phyloP scores from a whole-genome alignment of 2,113 vertebrate genomes.

The Ceuthmochares aereus region DNA sequence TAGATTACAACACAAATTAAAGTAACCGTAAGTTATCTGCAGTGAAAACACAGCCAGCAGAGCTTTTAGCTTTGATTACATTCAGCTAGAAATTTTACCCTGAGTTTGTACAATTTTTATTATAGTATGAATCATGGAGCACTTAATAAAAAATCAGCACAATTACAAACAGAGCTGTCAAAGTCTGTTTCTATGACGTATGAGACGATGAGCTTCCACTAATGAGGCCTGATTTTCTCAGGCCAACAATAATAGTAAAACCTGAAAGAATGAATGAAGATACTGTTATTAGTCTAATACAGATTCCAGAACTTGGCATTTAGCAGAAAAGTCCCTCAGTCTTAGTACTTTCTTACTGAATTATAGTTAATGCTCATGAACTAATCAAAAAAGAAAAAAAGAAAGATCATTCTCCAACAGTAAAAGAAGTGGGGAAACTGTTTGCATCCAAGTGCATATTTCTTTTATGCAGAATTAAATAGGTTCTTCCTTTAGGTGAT shows the following conservation, averaged over 20 bases:
- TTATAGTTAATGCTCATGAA: not conserved
- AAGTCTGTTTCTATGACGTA: conserved; percentile 13
- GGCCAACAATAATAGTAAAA: conserved; percentile 22
- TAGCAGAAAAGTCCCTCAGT: not conserved
- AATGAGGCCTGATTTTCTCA: conserved; percentile 26
- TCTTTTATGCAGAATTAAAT: not conserved
- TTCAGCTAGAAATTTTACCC: not conserved
- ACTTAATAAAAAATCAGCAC: conserved; percentile 21
- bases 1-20: not conserved
- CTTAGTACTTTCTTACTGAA: not conserved
- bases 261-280: not conserved
- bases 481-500: not conserved
- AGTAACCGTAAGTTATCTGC: not conserved
- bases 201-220: not conserved
- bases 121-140: not conserved
- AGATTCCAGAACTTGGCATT: conserved; percentile 14
- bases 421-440: not conserved
- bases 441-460: not conserved
- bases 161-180: conserved; percentile 20
- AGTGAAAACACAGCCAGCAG: not conserved
- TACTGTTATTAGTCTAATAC: not conserved
- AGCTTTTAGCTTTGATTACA: not conserved
- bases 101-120: not conserved
- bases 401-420: not conserved
- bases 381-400: not conserved